Evolutionary conservation across 2,888 invertebrate genomes (phyloP), one percentile per base, ranked within the genome.

Genomic region (Drosophila eohydei): DNA sequence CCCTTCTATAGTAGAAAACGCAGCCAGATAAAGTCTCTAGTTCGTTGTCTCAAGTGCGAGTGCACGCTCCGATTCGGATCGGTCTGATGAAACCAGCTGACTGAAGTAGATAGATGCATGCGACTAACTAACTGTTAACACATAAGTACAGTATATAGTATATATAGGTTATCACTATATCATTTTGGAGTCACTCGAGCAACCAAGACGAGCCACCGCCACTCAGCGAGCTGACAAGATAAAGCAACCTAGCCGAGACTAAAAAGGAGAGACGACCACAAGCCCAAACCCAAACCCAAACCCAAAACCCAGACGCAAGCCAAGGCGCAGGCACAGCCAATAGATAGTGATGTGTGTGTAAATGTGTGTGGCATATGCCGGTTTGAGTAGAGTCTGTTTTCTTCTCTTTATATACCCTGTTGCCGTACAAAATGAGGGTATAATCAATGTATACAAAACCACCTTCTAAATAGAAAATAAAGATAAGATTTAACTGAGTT

Each of bases 91-190:
- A 78, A 79, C 75, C 44, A 34, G 34, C 34, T 36, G 43, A 54
- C 55, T 52, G 41, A 43, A 28, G 28, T 32, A 69, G 81, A 75
- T 83, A 83, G 82, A 78, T 74, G 67, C 67, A 56, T 41, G 72
- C 60, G 60, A 76, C 89, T 85, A 82, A 78, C 81, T 83, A 81
- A 59, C 58, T 36, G 48, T 72, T 50, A 43, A 48, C 50, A 62
- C 43, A 62, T 58, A 38, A 16, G 43, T 38, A 26, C 16, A 34
- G 7, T 46, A 69, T 65, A 68, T 67, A 68, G 21, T 21, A 89
- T 83, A 50, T 50, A 74, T 84, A 84, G 84, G 84, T 89, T 84
- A 84, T 89, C 84, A 82, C 74, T 72, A 84, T 87, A 89, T 84
- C 88, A 76, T 76, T 81, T 70, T 54, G 48, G 40, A 76, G 60